A percentile compares a stretch with the other conserved stretches of the same genome.
phyloP scores from a whole-genome alignment of 2,888 invertebrate genomes.

The Loripinus fragilis region DNA sequence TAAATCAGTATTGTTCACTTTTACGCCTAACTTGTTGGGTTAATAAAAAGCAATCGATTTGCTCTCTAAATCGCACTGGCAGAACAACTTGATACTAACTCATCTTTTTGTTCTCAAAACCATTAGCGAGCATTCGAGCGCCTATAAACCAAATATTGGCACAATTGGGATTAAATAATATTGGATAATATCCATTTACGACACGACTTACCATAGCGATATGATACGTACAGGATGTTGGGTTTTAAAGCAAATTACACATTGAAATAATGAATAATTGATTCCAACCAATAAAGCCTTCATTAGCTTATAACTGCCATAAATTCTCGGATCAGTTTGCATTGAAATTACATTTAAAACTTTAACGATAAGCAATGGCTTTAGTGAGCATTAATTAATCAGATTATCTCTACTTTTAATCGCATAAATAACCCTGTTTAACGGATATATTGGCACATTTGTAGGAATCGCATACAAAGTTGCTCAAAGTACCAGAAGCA shows the following conservation, averaged over 20 bases:
- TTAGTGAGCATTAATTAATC: constrained; percentile 17
- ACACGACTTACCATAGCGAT: not conserved
- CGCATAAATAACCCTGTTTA: not conserved
- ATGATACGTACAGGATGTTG: constrained; percentile 45
- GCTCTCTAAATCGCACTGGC: not conserved
- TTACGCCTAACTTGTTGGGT: constrained; percentile 14
- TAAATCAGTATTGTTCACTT: constrained; percentile 9
- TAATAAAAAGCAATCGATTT: constrained; percentile 21
- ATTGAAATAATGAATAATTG: constrained; percentile 43
- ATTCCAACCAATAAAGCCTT: constrained; percentile 42
- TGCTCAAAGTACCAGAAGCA: not conserved
- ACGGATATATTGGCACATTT: not conserved
- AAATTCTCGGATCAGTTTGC: constrained; percentile 42
- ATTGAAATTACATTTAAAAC: constrained; percentile 51
- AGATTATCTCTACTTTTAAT: not conserved
- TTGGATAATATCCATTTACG: constrained; percentile 21
- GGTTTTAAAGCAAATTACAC: constrained; percentile 48
- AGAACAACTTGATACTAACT: constrained; percentile 10
- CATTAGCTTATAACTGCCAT: constrained; percentile 40
- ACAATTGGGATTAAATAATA: constrained; percentile 23
- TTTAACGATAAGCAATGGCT: constrained; percentile 23
- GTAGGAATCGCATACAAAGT: not conserved
- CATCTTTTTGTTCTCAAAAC: constrained; percentile 30
- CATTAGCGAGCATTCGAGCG: constrained; percentile 47
- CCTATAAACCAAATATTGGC: constrained; percentile 39